Evolutionary conservation across 2,888 invertebrate species (phyloP), one percentile per base, ranked within the genome.

Genomic region (Dryocosmus kuriphilus): DNA sequence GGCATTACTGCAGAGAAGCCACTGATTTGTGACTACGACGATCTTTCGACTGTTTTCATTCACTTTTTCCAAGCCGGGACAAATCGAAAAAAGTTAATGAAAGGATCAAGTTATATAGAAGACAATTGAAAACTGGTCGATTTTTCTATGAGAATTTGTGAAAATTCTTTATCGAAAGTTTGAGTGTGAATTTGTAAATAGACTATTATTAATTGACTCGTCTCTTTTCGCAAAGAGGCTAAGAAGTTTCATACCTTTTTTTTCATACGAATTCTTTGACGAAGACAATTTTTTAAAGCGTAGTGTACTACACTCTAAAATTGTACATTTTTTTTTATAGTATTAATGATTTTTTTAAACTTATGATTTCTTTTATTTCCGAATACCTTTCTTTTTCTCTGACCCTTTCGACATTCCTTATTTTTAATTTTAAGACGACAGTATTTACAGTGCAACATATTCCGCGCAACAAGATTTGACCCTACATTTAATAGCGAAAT

Each of bases 181-280:
- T 41, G n/a, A 67, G 19, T 27, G 24, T n/a, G 19, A 71, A 71
- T 51, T 9, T 71, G 67, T 71, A 71, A 71, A 71, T 71, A 71
- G 30, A 24, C 46, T 71, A 67, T 67, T 71, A 71, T 71, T 71
- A 71, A 46, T 71, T 71, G 67, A 71, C 67, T 71, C 67, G 46
- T 46, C 67, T 71, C 67, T 71, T 71, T 4, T 19, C 9, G 8
- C 7, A 62, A 62, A 30, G 67, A 46, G 67, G 67, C 67, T 30
- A 71, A 71, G 67, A 71, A 71, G 16, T 41, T 71, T 41, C 41
- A 67, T 67, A 41, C 27, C 8, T 30, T 71, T 51, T n/a, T 71
- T 71, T 51, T 30, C 41, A 16, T 71, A 41, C 46, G 27, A 46
- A 46, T 51, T 51, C 27, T 46, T 67, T 24, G 19, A 57, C 24